phyloP scores from a whole-genome alignment of 2,113 vertebrate genomes.

The Philantomba maxwellii region DNA sequence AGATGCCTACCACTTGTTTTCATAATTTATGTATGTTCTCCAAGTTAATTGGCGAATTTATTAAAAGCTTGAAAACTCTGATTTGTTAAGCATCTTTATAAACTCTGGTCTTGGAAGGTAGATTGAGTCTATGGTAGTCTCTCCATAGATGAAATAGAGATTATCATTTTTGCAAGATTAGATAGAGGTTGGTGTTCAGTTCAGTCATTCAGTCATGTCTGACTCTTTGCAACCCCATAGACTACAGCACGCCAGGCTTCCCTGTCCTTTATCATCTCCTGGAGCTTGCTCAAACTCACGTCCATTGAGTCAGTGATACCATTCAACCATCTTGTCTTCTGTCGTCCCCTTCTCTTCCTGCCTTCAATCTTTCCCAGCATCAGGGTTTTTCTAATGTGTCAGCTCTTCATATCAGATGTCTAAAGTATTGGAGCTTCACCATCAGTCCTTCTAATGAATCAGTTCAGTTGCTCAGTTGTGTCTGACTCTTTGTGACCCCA shows the following conservation, averaged over 20 bases:
- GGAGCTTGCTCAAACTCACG: neutral
- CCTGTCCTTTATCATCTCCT: neutral
- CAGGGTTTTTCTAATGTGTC: neutral
- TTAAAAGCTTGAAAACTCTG: neutral
- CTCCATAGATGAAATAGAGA: neutral
- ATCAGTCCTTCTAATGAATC: neutral
- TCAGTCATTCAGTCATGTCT: neutral
- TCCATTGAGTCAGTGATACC: neutral
- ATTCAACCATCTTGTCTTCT: neutral
- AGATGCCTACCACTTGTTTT: neutral
- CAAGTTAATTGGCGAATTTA: neutral
- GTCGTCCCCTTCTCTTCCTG: neutral
- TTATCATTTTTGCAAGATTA: neutral
- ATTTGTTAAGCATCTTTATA: conserved; percentile 31
- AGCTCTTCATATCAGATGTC: neutral
- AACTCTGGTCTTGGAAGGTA: neutral
- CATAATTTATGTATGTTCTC: neutral
- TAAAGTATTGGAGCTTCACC: neutral
- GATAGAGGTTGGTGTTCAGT: neutral
- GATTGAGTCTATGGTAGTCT: neutral
- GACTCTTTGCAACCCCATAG: neutral
- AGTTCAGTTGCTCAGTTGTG: neutral
- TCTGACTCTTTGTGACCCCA: neutral
- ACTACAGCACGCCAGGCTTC: neutral
- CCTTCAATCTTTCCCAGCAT: neutral